Evolutionary conservation across 2,113 vertebrate species (phyloP).

Genomic region (Anser brachyrhynchus): DNA sequence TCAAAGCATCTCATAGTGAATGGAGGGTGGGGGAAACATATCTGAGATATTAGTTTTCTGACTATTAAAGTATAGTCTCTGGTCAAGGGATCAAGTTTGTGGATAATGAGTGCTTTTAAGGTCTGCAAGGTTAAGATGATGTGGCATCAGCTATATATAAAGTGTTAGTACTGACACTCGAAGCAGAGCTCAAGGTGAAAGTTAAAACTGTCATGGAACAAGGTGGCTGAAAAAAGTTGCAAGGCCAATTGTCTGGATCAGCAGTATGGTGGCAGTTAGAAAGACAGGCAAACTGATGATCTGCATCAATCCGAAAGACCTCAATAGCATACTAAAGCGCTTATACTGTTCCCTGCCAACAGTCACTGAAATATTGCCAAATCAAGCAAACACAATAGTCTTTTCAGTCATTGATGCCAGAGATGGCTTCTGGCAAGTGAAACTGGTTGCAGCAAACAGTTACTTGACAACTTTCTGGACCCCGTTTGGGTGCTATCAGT

Average conservation of each 20-base stretch:
- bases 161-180: neutral
- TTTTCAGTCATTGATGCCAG: slow-evolving; percentile 66
- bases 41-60: slow-evolving; percentile 27
- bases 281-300: slow-evolving; percentile 68
- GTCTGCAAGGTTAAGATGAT: slow-evolving; percentile 36
- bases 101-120: slow-evolving; percentile 45
- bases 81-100: slow-evolving; percentile 28
- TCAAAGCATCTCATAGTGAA: neutral
- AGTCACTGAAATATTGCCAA: slow-evolving; percentile 73
- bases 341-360: slow-evolving; percentile 62
- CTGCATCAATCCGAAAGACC: slow-evolving; percentile 69
- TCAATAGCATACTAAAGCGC: slow-evolving; percentile 67
- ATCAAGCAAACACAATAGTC: slow-evolving; percentile 62
- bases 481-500: slow-evolving; percentile 71
- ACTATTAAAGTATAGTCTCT: slow-evolving; percentile 22
- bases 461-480: slow-evolving; percentile 73
- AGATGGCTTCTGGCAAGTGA: slow-evolving; percentile 68
- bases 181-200: slow-evolving; percentile 60
- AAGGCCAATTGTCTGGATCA: slow-evolving; percentile 62
- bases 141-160: slow-evolving; percentile 51
- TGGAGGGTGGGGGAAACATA: neutral
- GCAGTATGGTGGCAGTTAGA: slow-evolving; percentile 65
- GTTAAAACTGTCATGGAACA: slow-evolving; percentile 56
- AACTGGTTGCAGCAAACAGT: slow-evolving; percentile 64
- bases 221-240: slow-evolving; percentile 60